These are phyloP conservation scores for Coelopa frigida DNA, from an alignment of 1,140 invertebrate species.

Conservation along the genomic window DNA sequence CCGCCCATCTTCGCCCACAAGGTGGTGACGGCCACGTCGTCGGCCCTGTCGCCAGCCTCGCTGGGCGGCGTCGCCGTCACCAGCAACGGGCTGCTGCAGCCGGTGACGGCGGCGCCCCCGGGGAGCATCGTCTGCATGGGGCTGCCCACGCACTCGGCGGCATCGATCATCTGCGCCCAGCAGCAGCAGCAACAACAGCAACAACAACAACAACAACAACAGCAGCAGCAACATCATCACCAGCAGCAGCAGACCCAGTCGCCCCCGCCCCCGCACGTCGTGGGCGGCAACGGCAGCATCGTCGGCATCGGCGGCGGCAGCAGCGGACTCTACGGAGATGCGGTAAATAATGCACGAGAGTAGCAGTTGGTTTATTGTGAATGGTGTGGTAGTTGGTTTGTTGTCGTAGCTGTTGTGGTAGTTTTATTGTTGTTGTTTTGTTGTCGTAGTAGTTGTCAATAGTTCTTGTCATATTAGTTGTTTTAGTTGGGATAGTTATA, in stretches of 20 bases:
- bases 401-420: too few species aligned
- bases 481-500: too few species aligned
- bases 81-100: slow-evolving; percentile 32
- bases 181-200: slow-evolving; percentile 23
- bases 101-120: slow-evolving; percentile 21
- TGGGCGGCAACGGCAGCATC: slow-evolving; percentile 11
- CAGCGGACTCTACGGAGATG: slow-evolving; percentile 41
- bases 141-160: slow-evolving; percentile 23
- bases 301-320: slow-evolving; percentile 35
- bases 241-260: slow-evolving; percentile 10
- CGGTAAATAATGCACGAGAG: slow-evolving; percentile 27
- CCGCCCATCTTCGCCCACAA: slow-evolving; percentile 42
- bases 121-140: slow-evolving; percentile 24
- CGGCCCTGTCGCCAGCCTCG: slow-evolving; percentile 6
- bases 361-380: background rate
- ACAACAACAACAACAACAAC: slow-evolving; percentile 17
- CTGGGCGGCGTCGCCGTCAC: background rate
- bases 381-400: too few species aligned
- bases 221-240: slow-evolving; percentile 11
- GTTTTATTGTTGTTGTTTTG: too few species aligned
- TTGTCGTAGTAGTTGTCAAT: too few species aligned
- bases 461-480: too few species aligned
- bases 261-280: slow-evolving; percentile 8
- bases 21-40: slow-evolving; percentile 26
- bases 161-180: slow-evolving; percentile 14